Evolutionary conservation across 30 jellyfish, hydroid and myxozoan genomes (phyloP), one percentile per base, ranked within the genome.

Genomic region (Pelagia noctiluca): DNA sequence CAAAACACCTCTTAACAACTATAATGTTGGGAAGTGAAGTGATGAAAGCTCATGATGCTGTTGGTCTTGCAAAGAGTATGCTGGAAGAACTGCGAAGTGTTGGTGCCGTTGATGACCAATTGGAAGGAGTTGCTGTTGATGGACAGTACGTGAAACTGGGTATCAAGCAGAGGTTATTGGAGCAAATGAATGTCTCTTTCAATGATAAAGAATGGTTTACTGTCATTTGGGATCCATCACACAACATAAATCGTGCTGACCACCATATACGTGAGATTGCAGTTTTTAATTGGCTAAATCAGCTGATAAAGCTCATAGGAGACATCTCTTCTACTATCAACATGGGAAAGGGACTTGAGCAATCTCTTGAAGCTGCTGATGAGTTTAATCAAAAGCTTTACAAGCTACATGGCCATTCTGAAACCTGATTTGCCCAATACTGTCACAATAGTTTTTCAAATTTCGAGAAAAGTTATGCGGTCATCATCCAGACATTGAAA

Each of bases 261-360:
- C 73, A 60, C 33, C 33, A 60, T 60, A 60, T 60, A 30, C n/a
- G 73, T 16, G 73, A 60, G 33, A 60, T 60, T 30, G 35, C 73
- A 24, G 25, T 60, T 60, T 60, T 60, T 35, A 60, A 60, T 2
- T 60, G 73, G 73, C 73, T 60, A 16, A 60, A 60, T 8, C 35
- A 60, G 35, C n/a, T 35, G 25, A 60, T 60, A 60, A 60, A 19
- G 73, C 33, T 60, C 25, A 60, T 60, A 16, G 73, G 73, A 30
- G 33, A 60, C 34, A 60, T 60, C 73, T 16, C 35, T 35, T 65
- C 78, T 8, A 65, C 78, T 1, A 2, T 65, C 13, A 65, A 65
- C 61, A 65, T 65, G 0, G 78, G 54, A 33, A 65, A 65, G 13
- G 78, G 78, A 12, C 78, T 65, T 65, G 78, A 65, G 24, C 78